Evolutionary conservation across 2,797 vertebrate genomes (phyloP).

Genomic region (Pseudochaenichthys georgianus): DNA sequence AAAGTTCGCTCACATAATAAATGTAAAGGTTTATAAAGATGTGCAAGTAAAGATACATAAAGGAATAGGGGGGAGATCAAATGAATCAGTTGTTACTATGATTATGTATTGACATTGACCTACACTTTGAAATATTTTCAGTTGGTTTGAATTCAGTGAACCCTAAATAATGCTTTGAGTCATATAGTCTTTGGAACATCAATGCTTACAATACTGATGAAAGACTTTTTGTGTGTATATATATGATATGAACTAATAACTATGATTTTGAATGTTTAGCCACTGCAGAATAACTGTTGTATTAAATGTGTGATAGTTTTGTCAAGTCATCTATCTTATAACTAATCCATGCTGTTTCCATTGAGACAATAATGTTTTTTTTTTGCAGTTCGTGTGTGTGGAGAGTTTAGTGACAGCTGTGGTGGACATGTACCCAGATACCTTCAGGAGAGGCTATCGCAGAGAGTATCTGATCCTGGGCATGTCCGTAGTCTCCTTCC

Average conservation of each 20-base stretch:
- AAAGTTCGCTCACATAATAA: background rate
- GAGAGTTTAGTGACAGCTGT: conserved; percentile 98
- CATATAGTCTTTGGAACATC: background rate
- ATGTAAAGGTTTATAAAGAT: background rate
- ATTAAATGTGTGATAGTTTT: background rate
- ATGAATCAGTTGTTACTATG: background rate
- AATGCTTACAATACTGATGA: too few species aligned
- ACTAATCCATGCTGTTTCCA: background rate
- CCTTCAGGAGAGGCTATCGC: conserved; percentile 95
- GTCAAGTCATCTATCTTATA: background rate
- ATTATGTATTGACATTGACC: background rate
- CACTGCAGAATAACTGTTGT: background rate
- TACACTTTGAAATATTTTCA: background rate
- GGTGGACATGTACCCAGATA: conserved; percentile 97
- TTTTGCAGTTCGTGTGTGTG: conserved; percentile 94
- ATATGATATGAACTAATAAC: background rate
- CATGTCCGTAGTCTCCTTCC: conserved; percentile 92
- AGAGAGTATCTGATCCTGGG: conserved; percentile 94
- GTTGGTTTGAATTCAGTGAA: background rate
- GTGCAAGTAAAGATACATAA: background rate
- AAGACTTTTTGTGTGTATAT: background rate
- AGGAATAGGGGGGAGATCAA: background rate
- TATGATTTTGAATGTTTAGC: background rate
- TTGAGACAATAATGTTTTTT: background rate
- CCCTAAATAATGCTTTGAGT: background rate